Percentiles rank a stretch among this genome's conserved stretches.
Conservation (phyloP, 2,113 vertebrate species). For the Zapus hudsonius region DNA sequence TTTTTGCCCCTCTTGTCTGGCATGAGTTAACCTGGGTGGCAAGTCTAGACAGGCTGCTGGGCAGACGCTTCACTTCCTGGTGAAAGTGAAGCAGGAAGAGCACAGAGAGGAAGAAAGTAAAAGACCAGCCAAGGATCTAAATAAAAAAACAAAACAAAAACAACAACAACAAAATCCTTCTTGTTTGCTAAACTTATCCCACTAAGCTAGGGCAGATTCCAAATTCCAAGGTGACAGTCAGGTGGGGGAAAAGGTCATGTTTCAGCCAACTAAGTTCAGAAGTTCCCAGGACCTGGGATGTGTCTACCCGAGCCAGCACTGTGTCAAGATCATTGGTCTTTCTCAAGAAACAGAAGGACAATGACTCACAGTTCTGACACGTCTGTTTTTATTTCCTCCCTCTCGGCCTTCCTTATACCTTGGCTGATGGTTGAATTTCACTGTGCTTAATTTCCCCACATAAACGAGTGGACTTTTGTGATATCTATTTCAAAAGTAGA, state of each 20-base stretch:
- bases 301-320: background rate
- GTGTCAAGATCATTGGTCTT: background rate
- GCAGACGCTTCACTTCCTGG: background rate
- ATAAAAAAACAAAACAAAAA: too few relatives aligned
- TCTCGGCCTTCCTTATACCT: background rate
- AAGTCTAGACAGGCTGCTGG: background rate
- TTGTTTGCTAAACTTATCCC: background rate
- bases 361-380: background rate
- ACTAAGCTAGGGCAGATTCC: background rate
- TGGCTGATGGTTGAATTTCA: background rate
- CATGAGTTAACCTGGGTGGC: background rate
- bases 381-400: background rate
- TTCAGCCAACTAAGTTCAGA: background rate
- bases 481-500: conserved; percentile 10
- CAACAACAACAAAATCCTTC: too few relatives aligned
- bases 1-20: background rate
- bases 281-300: background rate
- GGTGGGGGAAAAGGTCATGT: background rate
- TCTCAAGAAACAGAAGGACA: background rate
- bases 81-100: background rate
- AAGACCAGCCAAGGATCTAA: background rate
- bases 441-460: too few relatives aligned
- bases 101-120: background rate
- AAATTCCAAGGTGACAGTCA: rapidly evolving
- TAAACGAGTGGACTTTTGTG: background rate